These are phyloP conservation scores for Oenanthe melanoleuca DNA, from an alignment of 2,113 vertebrate genomes.

Conservation along the genomic window DNA sequence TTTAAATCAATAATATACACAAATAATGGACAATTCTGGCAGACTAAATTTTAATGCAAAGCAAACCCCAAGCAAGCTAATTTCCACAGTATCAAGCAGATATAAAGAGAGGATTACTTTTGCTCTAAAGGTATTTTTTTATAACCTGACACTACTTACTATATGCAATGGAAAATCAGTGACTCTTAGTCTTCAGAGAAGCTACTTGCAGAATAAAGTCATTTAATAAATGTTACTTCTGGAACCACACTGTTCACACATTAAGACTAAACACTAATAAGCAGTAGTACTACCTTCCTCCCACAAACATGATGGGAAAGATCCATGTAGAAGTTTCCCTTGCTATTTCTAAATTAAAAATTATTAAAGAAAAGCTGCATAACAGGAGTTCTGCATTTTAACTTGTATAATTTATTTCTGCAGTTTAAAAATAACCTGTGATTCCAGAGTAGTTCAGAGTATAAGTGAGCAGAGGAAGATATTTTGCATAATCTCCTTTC, in stretches of 20 bases:
- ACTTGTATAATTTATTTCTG: background rate
- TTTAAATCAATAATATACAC: background rate
- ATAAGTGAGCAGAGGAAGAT: background rate
- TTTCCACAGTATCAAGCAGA: background rate
- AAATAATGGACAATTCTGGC: background rate
- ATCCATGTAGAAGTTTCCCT: background rate
- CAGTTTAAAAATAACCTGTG: background rate
- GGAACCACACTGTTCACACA: background rate
- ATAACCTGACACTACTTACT: background rate
- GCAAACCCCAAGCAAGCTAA: background rate
- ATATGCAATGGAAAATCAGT: background rate
- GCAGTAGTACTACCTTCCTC: background rate
- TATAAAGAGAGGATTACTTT: background rate
- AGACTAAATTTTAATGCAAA: background rate
- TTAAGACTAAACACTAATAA: background rate
- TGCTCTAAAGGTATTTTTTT: background rate
- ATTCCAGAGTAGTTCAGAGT: background rate
- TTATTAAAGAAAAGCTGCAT: background rate
- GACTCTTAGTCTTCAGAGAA: background rate
- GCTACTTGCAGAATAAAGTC: background rate
- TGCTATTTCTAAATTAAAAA: background rate
- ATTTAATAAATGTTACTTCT: background rate
- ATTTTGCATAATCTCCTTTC: background rate
- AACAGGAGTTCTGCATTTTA: background rate
- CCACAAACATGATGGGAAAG: background rate